phyloP scores from a whole-genome alignment of 2,797 vertebrate genomes.

The Fringilla coelebs region DNA sequence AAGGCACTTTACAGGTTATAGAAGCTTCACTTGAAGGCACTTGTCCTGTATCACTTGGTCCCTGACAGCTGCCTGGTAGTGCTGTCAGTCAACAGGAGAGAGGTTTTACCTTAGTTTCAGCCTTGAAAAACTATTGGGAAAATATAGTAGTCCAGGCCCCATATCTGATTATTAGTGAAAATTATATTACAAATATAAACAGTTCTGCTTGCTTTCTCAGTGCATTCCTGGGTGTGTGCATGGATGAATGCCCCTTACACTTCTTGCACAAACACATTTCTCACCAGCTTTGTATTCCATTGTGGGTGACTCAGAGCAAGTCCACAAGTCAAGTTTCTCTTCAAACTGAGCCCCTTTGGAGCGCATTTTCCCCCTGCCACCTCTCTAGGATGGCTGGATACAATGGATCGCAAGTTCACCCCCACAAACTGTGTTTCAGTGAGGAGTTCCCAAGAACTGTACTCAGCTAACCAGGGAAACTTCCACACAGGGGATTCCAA shows the following conservation, averaged over 20 bases:
- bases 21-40: background rate
- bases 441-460: background rate
- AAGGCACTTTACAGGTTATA: background rate
- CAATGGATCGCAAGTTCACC: background rate
- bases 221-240: background rate
- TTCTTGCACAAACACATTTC: background rate
- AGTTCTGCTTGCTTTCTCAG: background rate
- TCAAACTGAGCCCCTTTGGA: background rate
- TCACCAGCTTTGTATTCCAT: background rate
- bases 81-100: background rate
- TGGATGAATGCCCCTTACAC: background rate
- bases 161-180: background rate
- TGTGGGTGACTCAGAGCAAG: background rate
- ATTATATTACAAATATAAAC: background rate
- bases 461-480: background rate
- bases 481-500: background rate
- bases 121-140: background rate
- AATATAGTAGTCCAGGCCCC: background rate
- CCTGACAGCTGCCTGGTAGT: background rate
- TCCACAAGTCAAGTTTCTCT: background rate
- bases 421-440: background rate
- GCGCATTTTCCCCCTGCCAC: background rate
- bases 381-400: background rate
- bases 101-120: background rate
- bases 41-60: background rate